phyloP scores from a whole-genome alignment of 2,888 invertebrate genomes.

The Cantharis nigra region DNA sequence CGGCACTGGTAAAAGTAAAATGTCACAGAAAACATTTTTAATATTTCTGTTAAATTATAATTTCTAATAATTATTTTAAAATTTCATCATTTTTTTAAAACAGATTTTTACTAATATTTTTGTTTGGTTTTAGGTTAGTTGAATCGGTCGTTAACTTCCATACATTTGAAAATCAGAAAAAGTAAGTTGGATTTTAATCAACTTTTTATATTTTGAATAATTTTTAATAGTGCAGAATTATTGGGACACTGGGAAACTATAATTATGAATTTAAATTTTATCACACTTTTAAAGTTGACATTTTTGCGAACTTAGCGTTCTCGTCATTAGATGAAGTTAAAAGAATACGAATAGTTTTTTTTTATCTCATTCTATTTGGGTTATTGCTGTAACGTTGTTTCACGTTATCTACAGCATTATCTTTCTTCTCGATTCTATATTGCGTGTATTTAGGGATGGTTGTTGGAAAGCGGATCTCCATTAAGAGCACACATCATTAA shows the following conservation, averaged over 20 bases:
- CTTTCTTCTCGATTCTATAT: slow-evolving; percentile 23
- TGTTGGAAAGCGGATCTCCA: slow-evolving; percentile 31
- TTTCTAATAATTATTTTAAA: not conserved
- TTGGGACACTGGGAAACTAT: not conserved
- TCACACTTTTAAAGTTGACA: slow-evolving; percentile 7
- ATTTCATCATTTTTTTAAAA: not conserved
- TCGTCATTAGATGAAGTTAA: slow-evolving; percentile 22
- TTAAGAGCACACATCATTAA: slow-evolving; percentile 34
- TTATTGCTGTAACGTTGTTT: slow-evolving; percentile 24
- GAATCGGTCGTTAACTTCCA: not conserved
- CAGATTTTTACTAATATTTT: not conserved
- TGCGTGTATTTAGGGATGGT: slow-evolving; percentile 28
- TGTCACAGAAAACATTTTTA: no score
- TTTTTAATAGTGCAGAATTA: not conserved
- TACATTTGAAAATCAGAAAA: not conserved
- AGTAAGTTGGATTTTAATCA: not conserved
- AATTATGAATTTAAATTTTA: not conserved
- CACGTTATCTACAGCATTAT: slow-evolving; percentile 28
- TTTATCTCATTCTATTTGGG: slow-evolving; percentile 28
- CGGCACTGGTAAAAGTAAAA: no score
- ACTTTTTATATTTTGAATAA: not conserved
- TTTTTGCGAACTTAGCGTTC: slow-evolving; percentile 19
- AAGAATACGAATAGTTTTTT: slow-evolving; percentile 17
- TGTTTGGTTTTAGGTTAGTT: not conserved
- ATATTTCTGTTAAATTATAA: no score